Evolutionary conservation across 2,797 vertebrate species (phyloP), one percentile per base, ranked within the genome.

Genomic region (Xyrichtys novacula): DNA sequence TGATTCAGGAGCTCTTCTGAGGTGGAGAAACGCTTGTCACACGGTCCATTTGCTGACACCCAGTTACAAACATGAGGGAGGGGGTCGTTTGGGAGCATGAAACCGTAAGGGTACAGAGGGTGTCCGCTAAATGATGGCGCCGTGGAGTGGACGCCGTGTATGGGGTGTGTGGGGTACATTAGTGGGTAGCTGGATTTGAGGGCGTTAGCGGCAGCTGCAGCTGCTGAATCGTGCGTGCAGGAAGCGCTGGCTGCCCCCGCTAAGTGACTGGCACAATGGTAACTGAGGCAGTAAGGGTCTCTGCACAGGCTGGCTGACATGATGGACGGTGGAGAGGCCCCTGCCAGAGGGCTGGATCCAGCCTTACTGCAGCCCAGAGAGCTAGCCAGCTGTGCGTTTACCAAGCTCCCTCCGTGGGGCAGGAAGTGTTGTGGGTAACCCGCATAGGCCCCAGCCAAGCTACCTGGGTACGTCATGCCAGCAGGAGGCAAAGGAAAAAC

Each of bases 281-380:
- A 99, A 89, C 98, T 98, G 82, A 99, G 95, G 94, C 98, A 99
- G 93, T 98, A 99, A 10, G 98, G 98, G 94, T 98, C 97, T 92
- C 98, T 96, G 91, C 97, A 99, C 84, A 99, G 86, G 74, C 97
- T 98, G 74, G 97, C 97, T 29, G 97, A 98, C 97, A 98, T 97
- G 82, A 99, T 97, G 26, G 98, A 97, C 4, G 97, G 97, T 0
- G 98, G 97, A 5, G 97, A 98, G 4, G 98, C 97, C 52, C 97
- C 97, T 1, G 97, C 96, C 89, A 98, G 59, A 2, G 98, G 97
- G 81, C 97, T 98, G 8, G 97, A 96, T 28, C 97, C 97, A 0
- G 96, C 95, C 83, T 98, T 98, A 61, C 96, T 96, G 94, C 96
- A 96, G 87, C 97, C 97, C 78, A 97, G 91, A 4, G 96, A 96